A percentile compares a stretch with the other conserved stretches of the same genome.
Evolutionary conservation across 2,113 vertebrate species (phyloP).

Genomic region (Pelobates fuscus): DNA sequence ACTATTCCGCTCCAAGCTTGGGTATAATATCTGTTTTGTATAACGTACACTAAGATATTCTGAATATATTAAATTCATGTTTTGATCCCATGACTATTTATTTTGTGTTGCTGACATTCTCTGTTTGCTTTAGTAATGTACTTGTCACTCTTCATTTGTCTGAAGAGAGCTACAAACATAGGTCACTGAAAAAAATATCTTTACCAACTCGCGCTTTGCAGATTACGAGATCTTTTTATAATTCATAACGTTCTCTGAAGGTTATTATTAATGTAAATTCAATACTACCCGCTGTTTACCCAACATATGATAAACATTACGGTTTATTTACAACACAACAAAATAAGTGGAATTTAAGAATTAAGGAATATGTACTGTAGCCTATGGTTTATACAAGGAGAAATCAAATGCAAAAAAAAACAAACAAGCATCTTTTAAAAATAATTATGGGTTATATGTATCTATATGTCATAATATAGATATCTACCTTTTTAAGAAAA

Average conservation of each 20-base stretch:
- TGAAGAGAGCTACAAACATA: slow-evolving; percentile 1
- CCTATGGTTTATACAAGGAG: too few species aligned
- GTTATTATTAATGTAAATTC: too few species aligned
- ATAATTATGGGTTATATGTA: too few species aligned
- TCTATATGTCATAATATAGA: too few species aligned
- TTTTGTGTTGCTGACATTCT: slow-evolving; percentile 1
- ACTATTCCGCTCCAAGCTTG: neutral
- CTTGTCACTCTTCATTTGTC: slow-evolving; percentile 3
- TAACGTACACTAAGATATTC: neutral
- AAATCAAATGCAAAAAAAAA: too few species aligned
- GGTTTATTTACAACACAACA: too few species aligned
- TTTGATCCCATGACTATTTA: neutral
- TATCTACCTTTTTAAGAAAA: too few species aligned
- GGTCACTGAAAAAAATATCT: neutral
- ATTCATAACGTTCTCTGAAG: neutral
- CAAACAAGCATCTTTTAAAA: too few species aligned
- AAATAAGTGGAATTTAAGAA: too few species aligned
- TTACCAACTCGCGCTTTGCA: neutral
- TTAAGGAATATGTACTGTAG: too few species aligned
- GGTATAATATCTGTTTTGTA: neutral
- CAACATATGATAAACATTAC: too few species aligned
- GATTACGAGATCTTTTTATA: neutral
- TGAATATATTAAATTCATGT: neutral
- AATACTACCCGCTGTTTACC: too few species aligned
- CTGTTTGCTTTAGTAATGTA: slow-evolving; percentile 2